A percentile compares a stretch with the other conserved stretches of the same genome.
phyloP scores from a whole-genome alignment of 2,797 vertebrate species.

The Hydrocynus forskahlii region DNA sequence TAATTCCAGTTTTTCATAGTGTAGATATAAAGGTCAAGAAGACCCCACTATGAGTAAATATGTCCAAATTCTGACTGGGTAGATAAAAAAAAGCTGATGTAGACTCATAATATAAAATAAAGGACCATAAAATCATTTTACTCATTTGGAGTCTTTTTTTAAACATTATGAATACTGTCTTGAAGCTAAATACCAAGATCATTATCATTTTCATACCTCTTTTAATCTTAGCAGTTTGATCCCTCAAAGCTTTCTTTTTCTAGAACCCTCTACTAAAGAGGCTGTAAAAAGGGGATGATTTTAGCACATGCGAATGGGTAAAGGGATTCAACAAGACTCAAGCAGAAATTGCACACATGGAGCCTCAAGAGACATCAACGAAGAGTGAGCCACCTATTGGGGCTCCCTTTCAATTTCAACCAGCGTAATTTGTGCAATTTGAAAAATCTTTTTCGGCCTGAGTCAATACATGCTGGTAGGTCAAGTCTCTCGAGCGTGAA shows the following conservation, averaged over 20 bases:
- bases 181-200: too few relatives aligned
- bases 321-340: conserved; percentile 8
- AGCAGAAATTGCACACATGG: conserved; percentile 22
- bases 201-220: neutral
- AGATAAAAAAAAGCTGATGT: too few relatives aligned
- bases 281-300: conserved; percentile 9
- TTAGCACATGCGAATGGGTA: conserved; percentile 6
- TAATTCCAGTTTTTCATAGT: too few relatives aligned
- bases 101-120: too few relatives aligned
- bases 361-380: conserved; percentile 35
- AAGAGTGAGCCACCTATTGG: neutral
- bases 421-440: conserved; percentile 70
- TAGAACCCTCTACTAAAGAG: neutral
- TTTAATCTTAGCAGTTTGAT: neutral
- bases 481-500: conserved; percentile 70
- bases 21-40: too few relatives aligned
- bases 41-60: too few relatives aligned
- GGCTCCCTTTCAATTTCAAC: conserved; percentile 56
- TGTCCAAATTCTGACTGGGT: too few relatives aligned
- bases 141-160: too few relatives aligned
- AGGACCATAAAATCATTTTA: too few relatives aligned
- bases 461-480: conserved; percentile 70
- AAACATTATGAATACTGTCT: too few relatives aligned
- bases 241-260: neutral
- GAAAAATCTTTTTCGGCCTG: conserved; percentile 67